Evolutionary conservation across 2,113 vertebrate genomes (phyloP), one percentile per base, ranked within the genome.

Genomic region (Tenebrosternarchus preto): DNA sequence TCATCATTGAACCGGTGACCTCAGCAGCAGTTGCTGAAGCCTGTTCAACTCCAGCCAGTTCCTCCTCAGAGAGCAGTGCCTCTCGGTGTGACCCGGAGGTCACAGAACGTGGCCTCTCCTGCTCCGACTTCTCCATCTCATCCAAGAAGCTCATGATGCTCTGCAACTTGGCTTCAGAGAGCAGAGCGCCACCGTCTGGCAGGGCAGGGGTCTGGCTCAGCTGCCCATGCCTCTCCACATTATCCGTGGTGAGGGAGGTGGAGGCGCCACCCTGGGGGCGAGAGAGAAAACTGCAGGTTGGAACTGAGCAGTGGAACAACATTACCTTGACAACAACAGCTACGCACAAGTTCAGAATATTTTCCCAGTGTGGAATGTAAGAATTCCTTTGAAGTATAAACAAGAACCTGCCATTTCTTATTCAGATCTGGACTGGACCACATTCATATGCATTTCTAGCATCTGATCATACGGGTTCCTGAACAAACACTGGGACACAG

Each of bases 131-230:
- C 92, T 99, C 96, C 96, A 98, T 98, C 91, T 98, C 96, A 0
- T 97, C 95, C 89, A 99, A 88, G 83, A 99, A 99, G 75, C 92
- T 97, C 93, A 98, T 95, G 89, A 99, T 97, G 88, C 93, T 96
- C 84, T 96, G 96, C 53, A 98, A 94, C 79, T 98, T 98, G 86
- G 96, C 96, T 86, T 98, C 97, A 0, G 97, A 98, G 1, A 99
- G 94, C 78, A 99, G 88, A 0, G 94, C 92, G 20, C 95, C 94
- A 0, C 93, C 93, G 12, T 95, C 95, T 0, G 94, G 91, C 67
- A 93, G 88, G 0, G 86, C 89, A 0, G 87, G 86, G 0, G 89
- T 85, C 11, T 87, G 92, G 19, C 92, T 94, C 70, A 96, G 90
- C 88, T 95, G 94, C 27, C 96, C 93, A 8, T 96, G 93, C 0